phyloP scores from a whole-genome alignment of 2,113 vertebrate genomes.

The Peromyscus maniculatus region DNA sequence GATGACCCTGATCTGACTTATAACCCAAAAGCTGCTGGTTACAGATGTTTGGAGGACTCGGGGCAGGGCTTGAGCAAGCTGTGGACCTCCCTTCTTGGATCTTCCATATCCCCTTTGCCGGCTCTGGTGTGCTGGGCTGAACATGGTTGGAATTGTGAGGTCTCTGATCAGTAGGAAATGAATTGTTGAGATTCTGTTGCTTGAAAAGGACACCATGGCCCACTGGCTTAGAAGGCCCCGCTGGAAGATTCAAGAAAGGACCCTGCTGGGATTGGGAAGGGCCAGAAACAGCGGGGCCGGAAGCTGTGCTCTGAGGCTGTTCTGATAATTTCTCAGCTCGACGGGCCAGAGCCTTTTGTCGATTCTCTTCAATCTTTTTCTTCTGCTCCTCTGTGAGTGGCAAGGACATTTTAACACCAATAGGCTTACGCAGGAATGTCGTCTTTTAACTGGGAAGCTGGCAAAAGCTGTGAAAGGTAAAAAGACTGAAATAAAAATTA shows the following conservation, averaged over 20 bases:
- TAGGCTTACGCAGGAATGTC: slow-evolving; percentile 38
- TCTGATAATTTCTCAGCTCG: slow-evolving; percentile 92
- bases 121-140: background rate
- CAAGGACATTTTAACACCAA: slow-evolving; percentile 90
- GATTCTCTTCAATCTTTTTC: slow-evolving; percentile 95
- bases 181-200: slow-evolving; percentile 61
- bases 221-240: background rate
- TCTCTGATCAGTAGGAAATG: background rate
- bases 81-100: background rate
- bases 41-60: background rate
- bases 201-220: slow-evolving; percentile 18
- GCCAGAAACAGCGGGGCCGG: background rate
- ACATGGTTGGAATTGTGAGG: background rate
- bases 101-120: background rate
- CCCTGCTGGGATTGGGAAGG: background rate
- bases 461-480: slow-evolving; percentile 72
- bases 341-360: slow-evolving; percentile 92
- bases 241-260: background rate
- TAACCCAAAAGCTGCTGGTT: background rate
- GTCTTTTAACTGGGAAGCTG: slow-evolving; percentile 56
- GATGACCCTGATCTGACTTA: background rate
- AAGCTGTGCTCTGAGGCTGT: slow-evolving; percentile 58
- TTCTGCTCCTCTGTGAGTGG: slow-evolving; percentile 94
- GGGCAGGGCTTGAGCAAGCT: background rate
- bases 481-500: slow-evolving; percentile 32